Evolutionary conservation across 2,888 invertebrate species (phyloP).

Genomic region (Agrotis exclamationis): DNA sequence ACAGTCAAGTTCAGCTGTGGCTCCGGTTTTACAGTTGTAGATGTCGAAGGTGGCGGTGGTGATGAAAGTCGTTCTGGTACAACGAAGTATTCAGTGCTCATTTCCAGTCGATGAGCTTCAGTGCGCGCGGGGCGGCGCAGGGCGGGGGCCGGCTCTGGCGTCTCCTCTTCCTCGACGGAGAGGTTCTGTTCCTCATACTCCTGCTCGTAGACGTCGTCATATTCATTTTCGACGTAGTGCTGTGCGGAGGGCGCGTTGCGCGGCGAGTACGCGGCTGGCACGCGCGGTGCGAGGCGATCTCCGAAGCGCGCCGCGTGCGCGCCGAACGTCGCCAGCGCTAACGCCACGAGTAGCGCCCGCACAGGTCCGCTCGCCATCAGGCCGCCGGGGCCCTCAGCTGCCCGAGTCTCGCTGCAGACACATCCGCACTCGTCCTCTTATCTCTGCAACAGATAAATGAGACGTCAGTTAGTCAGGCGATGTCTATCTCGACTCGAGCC

Average conservation of each 20-base stretch:
- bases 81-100: conserved; percentile 96
- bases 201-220: conserved; percentile 81
- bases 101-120: conserved; percentile 92
- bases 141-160: conserved; percentile 75
- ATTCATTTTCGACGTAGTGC: conserved; percentile 77
- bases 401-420: conserved; percentile 76
- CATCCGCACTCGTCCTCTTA: conserved; percentile 77
- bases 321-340: conserved; percentile 78
- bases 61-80: conserved; percentile 91
- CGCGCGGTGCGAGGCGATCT: conserved; percentile 85
- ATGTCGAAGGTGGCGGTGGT: conserved; percentile 80
- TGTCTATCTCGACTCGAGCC: conserved; percentile 69
- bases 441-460: conserved; percentile 80
- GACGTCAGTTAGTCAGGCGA: conserved; percentile 73
- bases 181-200: conserved; percentile 79
- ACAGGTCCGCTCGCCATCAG: conserved; percentile 82
- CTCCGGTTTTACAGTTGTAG: conserved; percentile 72
- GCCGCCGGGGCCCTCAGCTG: conserved; percentile 85
- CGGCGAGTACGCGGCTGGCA: conserved; percentile 83
- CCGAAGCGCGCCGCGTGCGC: conserved; percentile 82
- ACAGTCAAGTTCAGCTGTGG: conserved; percentile 77
- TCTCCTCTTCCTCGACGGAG: conserved; percentile 73
- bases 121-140: conserved; percentile 84
- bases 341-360: conserved; percentile 81
- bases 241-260: conserved; percentile 78